Percentiles rank a stretch among this genome's conserved stretches.
These are phyloP conservation scores for Agonum fuliginosum DNA, from an alignment of 2,888 invertebrate species.

Conservation along the genomic window DNA sequence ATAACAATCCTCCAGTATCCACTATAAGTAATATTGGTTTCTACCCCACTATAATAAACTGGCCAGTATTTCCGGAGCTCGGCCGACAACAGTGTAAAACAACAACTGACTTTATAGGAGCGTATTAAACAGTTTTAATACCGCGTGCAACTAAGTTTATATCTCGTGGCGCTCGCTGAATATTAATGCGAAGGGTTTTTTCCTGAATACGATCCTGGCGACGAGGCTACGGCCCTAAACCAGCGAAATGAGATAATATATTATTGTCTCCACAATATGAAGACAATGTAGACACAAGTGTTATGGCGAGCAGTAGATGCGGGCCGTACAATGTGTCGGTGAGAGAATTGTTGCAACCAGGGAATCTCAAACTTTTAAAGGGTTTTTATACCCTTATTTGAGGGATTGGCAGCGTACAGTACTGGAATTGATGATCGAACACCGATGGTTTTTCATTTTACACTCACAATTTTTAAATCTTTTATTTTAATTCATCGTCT, in stretches of 20 bases:
- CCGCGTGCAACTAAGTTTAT: slow-evolving; percentile 25
- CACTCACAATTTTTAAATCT: too few relatives aligned
- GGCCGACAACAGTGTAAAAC: background rate
- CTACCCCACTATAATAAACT: background rate
- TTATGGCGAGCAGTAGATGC: slow-evolving; percentile 37
- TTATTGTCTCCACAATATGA: slow-evolving; percentile 56
- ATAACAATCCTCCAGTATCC: too few relatives aligned
- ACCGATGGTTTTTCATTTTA: too few relatives aligned
- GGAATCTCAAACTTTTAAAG: background rate
- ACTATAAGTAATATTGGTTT: too few relatives aligned
- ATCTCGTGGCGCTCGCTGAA: slow-evolving; percentile 5
- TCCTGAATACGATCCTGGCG: slow-evolving; percentile 20
- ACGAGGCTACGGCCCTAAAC: slow-evolving; percentile 25
- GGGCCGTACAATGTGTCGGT: slow-evolving; percentile 34
- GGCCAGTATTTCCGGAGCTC: too few relatives aligned
- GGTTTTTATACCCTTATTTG: background rate
- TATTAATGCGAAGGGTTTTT: slow-evolving; percentile 40
- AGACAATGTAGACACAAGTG: slow-evolving; percentile 52
- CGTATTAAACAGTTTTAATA: slow-evolving; percentile 33
- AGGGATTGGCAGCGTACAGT: too few relatives aligned
- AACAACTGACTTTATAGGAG: slow-evolving; percentile 7
- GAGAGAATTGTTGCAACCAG: background rate
- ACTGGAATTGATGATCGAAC: too few relatives aligned
- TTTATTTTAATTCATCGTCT: too few relatives aligned
- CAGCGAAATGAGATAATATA: slow-evolving; percentile 53